Evolutionary conservation across 2,888 invertebrate genomes (phyloP).

Genomic region (Phyto melanocephala): DNA sequence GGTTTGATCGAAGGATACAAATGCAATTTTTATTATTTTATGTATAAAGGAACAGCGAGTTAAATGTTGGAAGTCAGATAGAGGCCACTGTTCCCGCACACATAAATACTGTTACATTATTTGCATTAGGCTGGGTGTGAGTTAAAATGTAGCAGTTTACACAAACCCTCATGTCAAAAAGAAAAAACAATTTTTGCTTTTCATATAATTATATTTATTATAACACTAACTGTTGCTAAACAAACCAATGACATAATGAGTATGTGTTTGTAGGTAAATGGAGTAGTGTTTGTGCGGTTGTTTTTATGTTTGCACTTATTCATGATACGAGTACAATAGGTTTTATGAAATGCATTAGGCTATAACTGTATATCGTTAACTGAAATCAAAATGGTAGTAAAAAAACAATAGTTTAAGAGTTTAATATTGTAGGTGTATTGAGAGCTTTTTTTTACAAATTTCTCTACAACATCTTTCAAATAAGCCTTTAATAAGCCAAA

Average conservation of each 20-base stretch:
- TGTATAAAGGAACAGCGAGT: too few relatives aligned
- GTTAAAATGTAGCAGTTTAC: slow-evolving; percentile 21
- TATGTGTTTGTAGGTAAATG: background rate
- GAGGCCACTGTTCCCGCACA: slow-evolving; percentile 9
- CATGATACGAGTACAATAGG: slow-evolving; percentile 33
- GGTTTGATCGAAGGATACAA: too few relatives aligned
- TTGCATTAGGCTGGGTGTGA: background rate
- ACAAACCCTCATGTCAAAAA: background rate
- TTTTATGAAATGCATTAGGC: slow-evolving; percentile 13
- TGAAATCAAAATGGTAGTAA: too few relatives aligned
- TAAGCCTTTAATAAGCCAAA: too few relatives aligned
- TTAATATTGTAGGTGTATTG: too few relatives aligned
- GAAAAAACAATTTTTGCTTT: slow-evolving; percentile 11
- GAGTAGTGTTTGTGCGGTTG: background rate
- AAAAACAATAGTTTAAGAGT: too few relatives aligned
- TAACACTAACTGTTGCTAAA: slow-evolving; percentile 61
- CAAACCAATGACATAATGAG: slow-evolving; percentile 49
- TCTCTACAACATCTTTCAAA: too few relatives aligned
- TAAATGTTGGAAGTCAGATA: too few relatives aligned
- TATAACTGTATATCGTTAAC: background rate
- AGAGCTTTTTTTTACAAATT: too few relatives aligned
- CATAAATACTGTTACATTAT: background rate
- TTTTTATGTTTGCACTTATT: slow-evolving; percentile 30
- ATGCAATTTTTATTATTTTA: too few relatives aligned
- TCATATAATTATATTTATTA: slow-evolving; percentile 57